Evolutionary conservation across 92 coral and sea anemone genomes (phyloP).

Genomic region (Phenganax stokvisi): DNA sequence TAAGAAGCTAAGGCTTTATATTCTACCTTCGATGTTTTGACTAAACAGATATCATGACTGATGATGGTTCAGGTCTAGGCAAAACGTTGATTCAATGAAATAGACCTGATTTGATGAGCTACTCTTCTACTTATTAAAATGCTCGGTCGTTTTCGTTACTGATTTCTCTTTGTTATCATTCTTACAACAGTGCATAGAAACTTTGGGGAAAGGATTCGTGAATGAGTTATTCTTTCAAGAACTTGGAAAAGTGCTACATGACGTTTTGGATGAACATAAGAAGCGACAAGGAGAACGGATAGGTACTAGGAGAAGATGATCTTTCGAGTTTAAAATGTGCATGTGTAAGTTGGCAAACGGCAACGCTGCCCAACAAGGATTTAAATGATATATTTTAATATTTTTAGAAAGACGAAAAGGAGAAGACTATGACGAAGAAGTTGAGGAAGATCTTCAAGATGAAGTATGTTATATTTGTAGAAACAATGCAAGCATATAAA

Average conservation of each 20-base stretch:
- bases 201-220: conserved; percentile 82
- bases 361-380: background rate
- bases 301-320: conserved; percentile 47
- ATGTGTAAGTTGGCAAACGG: background rate
- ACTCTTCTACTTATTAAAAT: background rate
- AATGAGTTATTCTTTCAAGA: conserved; percentile 68
- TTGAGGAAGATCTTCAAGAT: conserved; percentile 95
- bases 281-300: conserved; percentile 85
- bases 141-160: background rate
- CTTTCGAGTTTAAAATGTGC: background rate
- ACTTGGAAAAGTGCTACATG: conserved; percentile 70
- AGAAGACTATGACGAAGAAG: conserved; percentile 98
- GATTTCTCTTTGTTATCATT: background rate
- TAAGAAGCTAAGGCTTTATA: no score
- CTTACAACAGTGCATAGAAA: conserved; percentile 67
- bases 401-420: conserved; percentile 83
- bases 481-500: background rate
- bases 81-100: no score
- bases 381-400: background rate
- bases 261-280: conserved; percentile 68
- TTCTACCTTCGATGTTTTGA: no score
- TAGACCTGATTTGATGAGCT: background rate
- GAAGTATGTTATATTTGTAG: conserved; percentile 51
- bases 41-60: no score
- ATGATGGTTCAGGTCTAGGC: no score